These are phyloP conservation scores for Tachina lurida DNA, from an alignment of 2,888 invertebrate species.

Conservation along the genomic window DNA sequence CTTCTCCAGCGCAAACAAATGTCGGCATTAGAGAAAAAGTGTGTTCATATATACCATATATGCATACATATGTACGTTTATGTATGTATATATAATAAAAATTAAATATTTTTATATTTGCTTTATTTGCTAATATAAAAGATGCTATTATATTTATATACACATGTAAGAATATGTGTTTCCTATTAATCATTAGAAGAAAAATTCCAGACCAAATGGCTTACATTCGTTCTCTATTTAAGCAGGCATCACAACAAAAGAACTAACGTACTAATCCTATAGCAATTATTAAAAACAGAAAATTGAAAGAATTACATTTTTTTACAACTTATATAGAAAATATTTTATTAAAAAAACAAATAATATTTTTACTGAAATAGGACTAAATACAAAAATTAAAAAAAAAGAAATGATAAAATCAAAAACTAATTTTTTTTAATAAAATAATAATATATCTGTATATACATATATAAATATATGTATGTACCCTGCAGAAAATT, in stretches of 20 bases:
- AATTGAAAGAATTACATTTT: constrained; percentile 8
- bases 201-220: constrained; percentile 65
- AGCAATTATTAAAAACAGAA: not conserved
- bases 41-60: not conserved
- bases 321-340: too few relatives aligned
- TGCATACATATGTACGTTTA: not conserved
- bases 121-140: not conserved
- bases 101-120: not conserved
- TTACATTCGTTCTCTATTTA: constrained; percentile 48
- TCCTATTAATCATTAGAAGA: constrained; percentile 58
- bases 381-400: too few relatives aligned
- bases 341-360: too few relatives aligned
- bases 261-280: constrained; percentile 4
- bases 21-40: constrained; percentile 53
- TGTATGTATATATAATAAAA: not conserved
- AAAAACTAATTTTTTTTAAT: too few relatives aligned
- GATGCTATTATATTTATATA: not conserved
- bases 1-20: constrained; percentile 42
- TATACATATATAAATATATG: too few relatives aligned
- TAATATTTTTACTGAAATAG: too few relatives aligned
- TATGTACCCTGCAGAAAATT: too few relatives aligned
- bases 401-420: too few relatives aligned
- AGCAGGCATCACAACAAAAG: constrained; percentile 27
- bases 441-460: too few relatives aligned
- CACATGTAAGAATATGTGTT: not conserved